Evolutionary conservation across 2,888 invertebrate genomes (phyloP), one percentile per base, ranked within the genome.

Genomic region (Stegana nigrithorax): DNA sequence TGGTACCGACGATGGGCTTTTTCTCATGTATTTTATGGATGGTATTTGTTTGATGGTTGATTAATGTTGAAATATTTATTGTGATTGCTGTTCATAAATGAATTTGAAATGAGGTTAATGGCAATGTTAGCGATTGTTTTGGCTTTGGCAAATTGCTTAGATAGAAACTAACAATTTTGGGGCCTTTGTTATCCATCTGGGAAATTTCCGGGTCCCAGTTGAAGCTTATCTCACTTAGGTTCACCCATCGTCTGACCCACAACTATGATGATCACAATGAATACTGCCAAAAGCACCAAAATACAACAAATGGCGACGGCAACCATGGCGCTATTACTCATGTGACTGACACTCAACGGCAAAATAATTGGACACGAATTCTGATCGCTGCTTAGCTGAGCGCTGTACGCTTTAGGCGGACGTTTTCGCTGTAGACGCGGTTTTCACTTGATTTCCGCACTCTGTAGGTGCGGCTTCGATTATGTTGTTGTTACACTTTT

Each of bases 291-390:
- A 72, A 93, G 88, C 84, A 93, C 91, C 80, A 93, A 88, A 81
- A 93, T 92, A 86, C 93, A 93, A 87, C 93, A 93, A 76, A 93
- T 92, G 78, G 93, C 93, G 78, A 93, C 93, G 68, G 92, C 93
- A 83, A 93, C 91, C 93, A 93, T 93, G 67, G 86, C 86, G 73
- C 85, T 86, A 65, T 86, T 86, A 81, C 86, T 85, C 86, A 86
- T 86, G 66, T 65, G 76, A 71, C 67, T 64, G 61, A 58, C 63
- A 61, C 26, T 26, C 50, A 19, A 44, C 60, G 67, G 66, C 21
- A 67, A 51, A 68, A 72, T 73, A 63, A 59, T 72, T 59, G 65
- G 60, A 61, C 59, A 45, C 47, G 32, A 60, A 68, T 63, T 62
- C 29, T 67, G 59, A 56, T 17, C 25, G 21, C 25, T 10, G 8